Evolutionary conservation across 2,797 vertebrate genomes (phyloP), one percentile per base, ranked within the genome.

Genomic region (Crocodylus rhombifer): DNA sequence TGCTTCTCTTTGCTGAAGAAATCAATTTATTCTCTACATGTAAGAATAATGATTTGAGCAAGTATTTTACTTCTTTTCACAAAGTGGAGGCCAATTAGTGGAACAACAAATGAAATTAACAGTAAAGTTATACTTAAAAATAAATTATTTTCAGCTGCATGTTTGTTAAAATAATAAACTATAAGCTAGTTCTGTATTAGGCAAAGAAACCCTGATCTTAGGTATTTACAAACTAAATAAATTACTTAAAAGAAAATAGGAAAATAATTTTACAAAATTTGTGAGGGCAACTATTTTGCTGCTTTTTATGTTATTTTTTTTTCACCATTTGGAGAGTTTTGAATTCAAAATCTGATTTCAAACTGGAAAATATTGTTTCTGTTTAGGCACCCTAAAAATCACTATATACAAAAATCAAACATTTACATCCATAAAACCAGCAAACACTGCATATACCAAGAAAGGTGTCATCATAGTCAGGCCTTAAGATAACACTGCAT

Each of bases 81-180:
- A n/a, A 76, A 84, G 75, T 0, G 57, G 55, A 28, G 11, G 14
- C 62, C 4, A 10, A 3, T 63, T 81, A 81, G 56, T 75, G 16
- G 60, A 91, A 12, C 12, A 87, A 87, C 0, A 67, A 14, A 11
- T 3, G 80, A 90, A 91, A 58, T 81, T 77, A 4, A 57, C 73
- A 91, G 71, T 56, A 25, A 36, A 58, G 82, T 15, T 21, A 1
- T 78, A 67, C 15, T 76, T 82, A 17, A 58, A 14, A 84, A 61
- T 33, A 33, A 33, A 21, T 33, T 23, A 10, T 17, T 20, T 21
- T 11, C 10, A 51, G 42, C 42, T 51, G 42, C 42, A 75, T 6
- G 75, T 16, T 64, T 78, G 80, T 62, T 61, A 30, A 67, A 89
- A 92, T 14, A 12, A 82, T 62, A 4, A 91, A 77, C 28, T 11